Evolutionary conservation across 2,888 invertebrate species (phyloP), one percentile per base, ranked within the genome.

Genomic region (Cetonia aurata): DNA sequence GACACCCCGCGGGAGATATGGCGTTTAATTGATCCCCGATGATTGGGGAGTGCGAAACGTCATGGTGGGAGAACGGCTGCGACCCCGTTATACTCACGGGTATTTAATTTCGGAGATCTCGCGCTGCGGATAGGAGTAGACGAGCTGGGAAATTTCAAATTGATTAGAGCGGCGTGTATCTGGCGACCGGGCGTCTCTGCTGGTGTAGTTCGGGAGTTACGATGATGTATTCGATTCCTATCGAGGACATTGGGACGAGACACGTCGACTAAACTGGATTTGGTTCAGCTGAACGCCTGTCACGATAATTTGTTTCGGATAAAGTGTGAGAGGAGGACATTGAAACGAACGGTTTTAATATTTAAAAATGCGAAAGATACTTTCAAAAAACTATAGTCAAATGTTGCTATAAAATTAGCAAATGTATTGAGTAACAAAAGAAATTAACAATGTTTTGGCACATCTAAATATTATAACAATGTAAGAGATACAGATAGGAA

Each of bases 21-120:
- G 74, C 73, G 69, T 71, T 83, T 83, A 83, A 83, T 83, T 82
- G 82, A 83, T 83, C 83, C 83, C 83, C 75, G 82, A 82, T 82
- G 83, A 83, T 80, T 79, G 77, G 79, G 62, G 80, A 81, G 81
- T 78, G 81, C 78, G 80, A 81, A 82, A 80, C 78, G 80, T 80
- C 78, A 78, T 75, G 75, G 77, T 75, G 75, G 77, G 74, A 76
- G 78, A 68, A 37, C 42, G 42, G 9, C 66, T 71, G 71, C 72
- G 71, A 73, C 74, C 73, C 76, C 72, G 71, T 59, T 71, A 76
- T 78, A 76, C 81, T 79, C 82, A 82, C 82, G 82, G 78, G 81
- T 81, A 82, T 82, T 81, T 79, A 77, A 81, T 82, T 82, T 80
- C 82, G 59, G 25, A 50, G 67, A 46, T 56, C 56, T 25, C 19